phyloP scores from a whole-genome alignment of 2,888 invertebrate genomes.

The Pollenia amentaria region DNA sequence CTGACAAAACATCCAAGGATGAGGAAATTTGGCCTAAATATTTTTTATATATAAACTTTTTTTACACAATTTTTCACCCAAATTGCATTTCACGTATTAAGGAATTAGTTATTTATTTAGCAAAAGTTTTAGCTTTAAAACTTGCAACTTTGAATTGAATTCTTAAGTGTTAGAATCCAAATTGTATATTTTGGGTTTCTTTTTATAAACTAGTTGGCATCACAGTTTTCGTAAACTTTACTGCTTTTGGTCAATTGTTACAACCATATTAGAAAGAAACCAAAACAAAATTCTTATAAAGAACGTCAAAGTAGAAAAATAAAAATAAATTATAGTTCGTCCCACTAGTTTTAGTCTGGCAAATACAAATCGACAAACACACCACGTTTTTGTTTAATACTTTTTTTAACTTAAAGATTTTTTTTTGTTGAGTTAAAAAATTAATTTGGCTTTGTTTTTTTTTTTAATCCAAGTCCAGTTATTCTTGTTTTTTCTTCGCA shows the following conservation, averaged over 20 bases:
- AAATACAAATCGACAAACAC: constrained; percentile 12
- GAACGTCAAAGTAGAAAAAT: neutral
- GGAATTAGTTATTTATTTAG: no score
- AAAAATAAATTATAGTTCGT: constrained; percentile 15
- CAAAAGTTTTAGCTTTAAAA: no score
- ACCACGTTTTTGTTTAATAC: neutral
- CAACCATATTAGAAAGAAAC: constrained; percentile 27
- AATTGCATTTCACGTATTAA: no score
- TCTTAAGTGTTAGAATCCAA: no score
- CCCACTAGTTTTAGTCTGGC: constrained; percentile 34
- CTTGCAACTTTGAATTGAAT: no score
- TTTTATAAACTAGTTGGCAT: neutral
- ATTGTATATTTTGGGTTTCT: no score
- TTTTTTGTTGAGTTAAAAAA: constrained; percentile 3
- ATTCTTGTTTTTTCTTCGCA: constrained; percentile 37
- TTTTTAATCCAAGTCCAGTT: constrained; percentile 56
- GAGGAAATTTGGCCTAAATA: no score
- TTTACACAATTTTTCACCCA: no score
- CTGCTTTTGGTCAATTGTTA: constrained; percentile 18
- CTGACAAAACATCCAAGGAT: no score
- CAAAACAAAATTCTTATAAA: neutral
- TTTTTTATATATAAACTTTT: no score
- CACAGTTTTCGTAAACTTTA: neutral
- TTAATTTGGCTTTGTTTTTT: neutral
- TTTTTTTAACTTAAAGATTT: constrained; percentile 13